Evolutionary conservation across 2,113 vertebrate genomes (phyloP).

Genomic region (Siniperca chuatsi): DNA sequence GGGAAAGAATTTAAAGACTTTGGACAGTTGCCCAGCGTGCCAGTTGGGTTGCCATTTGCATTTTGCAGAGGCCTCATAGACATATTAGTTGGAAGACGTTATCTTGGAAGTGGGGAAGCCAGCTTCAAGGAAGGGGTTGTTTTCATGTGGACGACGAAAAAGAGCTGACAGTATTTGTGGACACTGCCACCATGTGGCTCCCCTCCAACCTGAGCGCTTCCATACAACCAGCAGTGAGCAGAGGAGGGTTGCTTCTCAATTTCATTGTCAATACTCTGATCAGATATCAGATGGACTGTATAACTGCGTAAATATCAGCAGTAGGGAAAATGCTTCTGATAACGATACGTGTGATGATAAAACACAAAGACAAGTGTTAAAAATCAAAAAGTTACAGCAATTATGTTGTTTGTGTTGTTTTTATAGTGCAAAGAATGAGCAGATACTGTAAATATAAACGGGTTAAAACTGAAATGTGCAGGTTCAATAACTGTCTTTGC

Average conservation of each 20-base stretch:
- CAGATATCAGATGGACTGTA: too few species aligned
- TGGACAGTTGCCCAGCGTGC: not conserved
- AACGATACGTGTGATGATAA: not conserved
- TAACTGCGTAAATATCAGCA: not conserved
- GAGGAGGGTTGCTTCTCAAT: not conserved
- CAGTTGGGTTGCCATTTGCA: conserved; percentile 18
- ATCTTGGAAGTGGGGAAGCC: not conserved
- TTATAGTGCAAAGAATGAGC: not conserved
- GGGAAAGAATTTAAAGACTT: conserved; percentile 22
- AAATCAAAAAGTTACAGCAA: not conserved
- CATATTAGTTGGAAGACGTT: not conserved
- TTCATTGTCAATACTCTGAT: not conserved
- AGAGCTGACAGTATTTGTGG: conserved; percentile 43
- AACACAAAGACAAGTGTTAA: not conserved
- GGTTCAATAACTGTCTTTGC: not conserved
- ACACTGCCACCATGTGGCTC: conserved; percentile 76
- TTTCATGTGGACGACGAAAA: not conserved
- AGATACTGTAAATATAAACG: too few species aligned
- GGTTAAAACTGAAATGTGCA: too few species aligned
- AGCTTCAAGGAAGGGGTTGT: not conserved
- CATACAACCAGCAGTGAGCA: not conserved
- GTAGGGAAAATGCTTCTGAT: too few species aligned
- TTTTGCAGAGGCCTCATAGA: not conserved
- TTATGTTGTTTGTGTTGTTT: not conserved
- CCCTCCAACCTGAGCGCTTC: not conserved